Evolutionary conservation across 2,113 vertebrate species (phyloP).

Genomic region (Psittacula cyanocephala): DNA sequence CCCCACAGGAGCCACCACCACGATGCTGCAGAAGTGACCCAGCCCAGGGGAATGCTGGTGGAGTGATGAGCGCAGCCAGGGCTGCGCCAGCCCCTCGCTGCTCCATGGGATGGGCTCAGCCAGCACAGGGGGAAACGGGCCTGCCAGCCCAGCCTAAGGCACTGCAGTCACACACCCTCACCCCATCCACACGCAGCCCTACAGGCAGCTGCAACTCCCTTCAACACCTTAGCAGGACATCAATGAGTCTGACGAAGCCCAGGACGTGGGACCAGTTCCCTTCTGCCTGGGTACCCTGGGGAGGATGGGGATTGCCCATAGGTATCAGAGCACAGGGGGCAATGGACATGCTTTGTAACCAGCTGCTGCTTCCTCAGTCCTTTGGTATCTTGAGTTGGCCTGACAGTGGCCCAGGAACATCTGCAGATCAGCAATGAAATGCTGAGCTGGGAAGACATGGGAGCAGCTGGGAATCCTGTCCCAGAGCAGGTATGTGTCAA

Average conservation of each 20-base stretch:
- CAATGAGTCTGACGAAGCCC: background rate
- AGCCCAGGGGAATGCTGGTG: background rate
- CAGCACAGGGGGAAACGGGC: background rate
- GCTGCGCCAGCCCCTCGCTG: background rate
- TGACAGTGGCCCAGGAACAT: background rate
- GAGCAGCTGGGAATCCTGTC: background rate
- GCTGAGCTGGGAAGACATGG: background rate
- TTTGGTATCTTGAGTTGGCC: conserved; percentile 37
- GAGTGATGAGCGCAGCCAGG: accelerated
- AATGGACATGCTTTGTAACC: background rate
- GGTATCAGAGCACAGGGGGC: background rate
- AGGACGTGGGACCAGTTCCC: background rate
- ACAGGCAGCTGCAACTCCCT: background rate
- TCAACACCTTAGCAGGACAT: background rate
- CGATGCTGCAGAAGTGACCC: accelerated
- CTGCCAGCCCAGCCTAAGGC: background rate
- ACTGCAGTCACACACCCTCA: background rate
- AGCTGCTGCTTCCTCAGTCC: background rate
- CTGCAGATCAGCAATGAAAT: background rate
- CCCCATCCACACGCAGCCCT: background rate
- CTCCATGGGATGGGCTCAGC: background rate
- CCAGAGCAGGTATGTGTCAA: background rate
- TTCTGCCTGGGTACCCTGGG: background rate
- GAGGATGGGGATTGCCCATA: background rate
- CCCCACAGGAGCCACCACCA: accelerated